Evolutionary conservation across 2,797 vertebrate species (phyloP).

Genomic region (Chiropotes sagulatus): DNA sequence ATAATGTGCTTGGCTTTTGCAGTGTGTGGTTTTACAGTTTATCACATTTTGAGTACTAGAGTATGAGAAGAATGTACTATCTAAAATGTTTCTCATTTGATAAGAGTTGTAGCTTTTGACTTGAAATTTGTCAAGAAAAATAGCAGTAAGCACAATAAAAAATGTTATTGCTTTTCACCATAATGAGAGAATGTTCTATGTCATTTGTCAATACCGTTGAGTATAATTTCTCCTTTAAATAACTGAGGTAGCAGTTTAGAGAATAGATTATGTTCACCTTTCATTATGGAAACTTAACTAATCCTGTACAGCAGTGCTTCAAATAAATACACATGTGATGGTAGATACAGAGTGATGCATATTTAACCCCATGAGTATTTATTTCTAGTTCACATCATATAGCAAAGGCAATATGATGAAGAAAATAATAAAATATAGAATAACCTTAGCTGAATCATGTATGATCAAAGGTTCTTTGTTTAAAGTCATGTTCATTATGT

Average conservation of each 20-base stretch:
- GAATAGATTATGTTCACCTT: neutral
- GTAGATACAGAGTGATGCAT: neutral
- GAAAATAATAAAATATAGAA: neutral
- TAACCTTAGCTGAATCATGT: neutral
- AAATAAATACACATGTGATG: neutral
- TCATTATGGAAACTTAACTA: neutral
- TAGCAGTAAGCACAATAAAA: constrained; percentile 55
- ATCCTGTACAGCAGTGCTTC: neutral
- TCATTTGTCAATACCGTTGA: constrained; percentile 36
- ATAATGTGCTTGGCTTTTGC: constrained; percentile 32
- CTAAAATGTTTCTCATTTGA: constrained; percentile 45
- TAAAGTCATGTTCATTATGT: neutral
- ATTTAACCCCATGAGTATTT: neutral
- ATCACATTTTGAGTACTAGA: constrained; percentile 26
- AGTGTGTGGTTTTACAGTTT: neutral
- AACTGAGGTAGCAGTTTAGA: neutral
- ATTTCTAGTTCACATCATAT: neutral
- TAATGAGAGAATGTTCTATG: constrained; percentile 62
- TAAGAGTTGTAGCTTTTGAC: neutral
- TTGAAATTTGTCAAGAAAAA: constrained; percentile 63
- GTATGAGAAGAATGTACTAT: neutral
- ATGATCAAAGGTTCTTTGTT: neutral
- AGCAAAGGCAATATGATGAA: neutral
- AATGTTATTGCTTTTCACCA: constrained; percentile 26
- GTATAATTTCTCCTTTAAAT: constrained; percentile 22